Conservation (phyloP, 2,113 vertebrate genomes). For the Microcebus griseorufus region DNA sequence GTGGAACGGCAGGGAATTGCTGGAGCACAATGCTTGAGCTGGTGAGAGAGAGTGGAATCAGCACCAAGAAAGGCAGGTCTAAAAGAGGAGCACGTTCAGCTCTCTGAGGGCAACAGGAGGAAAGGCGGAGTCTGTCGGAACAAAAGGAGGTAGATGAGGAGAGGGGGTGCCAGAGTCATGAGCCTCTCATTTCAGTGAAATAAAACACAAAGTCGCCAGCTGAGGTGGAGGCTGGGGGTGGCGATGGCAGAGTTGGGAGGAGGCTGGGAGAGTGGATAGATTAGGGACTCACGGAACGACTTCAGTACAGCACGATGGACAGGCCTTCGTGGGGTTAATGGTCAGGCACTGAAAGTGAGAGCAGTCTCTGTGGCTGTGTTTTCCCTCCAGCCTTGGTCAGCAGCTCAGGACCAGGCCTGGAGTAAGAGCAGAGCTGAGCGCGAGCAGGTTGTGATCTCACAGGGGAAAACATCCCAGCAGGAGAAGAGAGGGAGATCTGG, state of each 20-base stretch:
- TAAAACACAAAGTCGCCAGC: not conserved
- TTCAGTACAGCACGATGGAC: no score
- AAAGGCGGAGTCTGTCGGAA: not conserved
- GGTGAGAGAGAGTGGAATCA: not conserved
- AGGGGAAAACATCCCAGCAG: not conserved
- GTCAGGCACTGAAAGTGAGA: not conserved
- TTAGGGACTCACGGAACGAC: fast-evolving
- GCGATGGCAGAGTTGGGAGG: not conserved
- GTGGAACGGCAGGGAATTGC: not conserved
- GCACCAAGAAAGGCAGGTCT: not conserved
- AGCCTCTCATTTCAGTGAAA: not conserved
- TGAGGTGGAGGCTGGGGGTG: not conserved
- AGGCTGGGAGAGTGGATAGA: not conserved
- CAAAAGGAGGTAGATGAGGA: no score
- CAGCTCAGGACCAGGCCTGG: not conserved
- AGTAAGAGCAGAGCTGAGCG: not conserved
- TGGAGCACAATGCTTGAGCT: not conserved
- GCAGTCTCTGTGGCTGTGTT: no score
- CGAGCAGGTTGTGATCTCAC: not conserved
- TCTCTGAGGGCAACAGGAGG: not conserved
- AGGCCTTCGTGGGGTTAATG: not conserved
- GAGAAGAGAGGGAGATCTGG: not conserved
- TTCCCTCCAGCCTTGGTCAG: not conserved
- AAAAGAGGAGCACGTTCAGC: not conserved
- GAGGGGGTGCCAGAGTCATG: not conserved